phyloP scores from a whole-genome alignment of 2,888 invertebrate species.

The Gasteruption jaculator region DNA sequence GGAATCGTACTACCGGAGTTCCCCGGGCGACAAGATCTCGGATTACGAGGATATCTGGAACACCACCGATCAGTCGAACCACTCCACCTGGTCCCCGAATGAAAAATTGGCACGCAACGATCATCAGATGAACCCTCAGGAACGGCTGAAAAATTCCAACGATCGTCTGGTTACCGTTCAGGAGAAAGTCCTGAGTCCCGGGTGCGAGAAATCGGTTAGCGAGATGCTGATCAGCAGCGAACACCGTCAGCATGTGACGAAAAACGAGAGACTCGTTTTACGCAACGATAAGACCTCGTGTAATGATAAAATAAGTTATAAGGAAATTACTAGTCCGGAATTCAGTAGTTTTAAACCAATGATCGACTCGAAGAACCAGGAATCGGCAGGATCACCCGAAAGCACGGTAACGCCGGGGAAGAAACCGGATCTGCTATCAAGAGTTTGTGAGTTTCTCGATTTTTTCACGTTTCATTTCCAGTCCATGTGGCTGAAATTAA shows the following conservation, averaged over 20 bases:
- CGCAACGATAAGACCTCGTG: slow-evolving; percentile 39
- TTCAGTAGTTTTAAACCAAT: slow-evolving; percentile 48
- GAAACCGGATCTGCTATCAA: slow-evolving; percentile 45
- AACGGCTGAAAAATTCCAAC: slow-evolving; percentile 33
- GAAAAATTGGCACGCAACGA: slow-evolving; percentile 33
- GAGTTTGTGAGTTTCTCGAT: slow-evolving; percentile 41
- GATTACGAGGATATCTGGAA: slow-evolving; percentile 94
- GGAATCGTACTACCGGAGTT: slow-evolving; percentile 83
- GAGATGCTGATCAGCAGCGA: slow-evolving; percentile 29
- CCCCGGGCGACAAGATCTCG: slow-evolving; percentile 85
- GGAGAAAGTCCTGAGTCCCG: slow-evolving; percentile 29
- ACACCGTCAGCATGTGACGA: slow-evolving; percentile 27
- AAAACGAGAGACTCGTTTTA: slow-evolving; percentile 37
- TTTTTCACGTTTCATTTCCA: neutral
- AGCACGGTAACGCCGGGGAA: slow-evolving; percentile 40
- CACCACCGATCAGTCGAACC: slow-evolving; percentile 48
- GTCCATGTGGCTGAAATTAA: no score
- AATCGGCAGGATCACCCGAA: slow-evolving; percentile 33
- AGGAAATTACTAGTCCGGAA: slow-evolving; percentile 45
- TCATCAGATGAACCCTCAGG: slow-evolving; percentile 22
- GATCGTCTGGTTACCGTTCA: slow-evolving; percentile 29
- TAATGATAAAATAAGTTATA: slow-evolving; percentile 43
- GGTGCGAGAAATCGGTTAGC: slow-evolving; percentile 30
- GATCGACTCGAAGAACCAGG: slow-evolving; percentile 34
- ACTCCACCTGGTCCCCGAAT: slow-evolving; percentile 45